These are phyloP conservation scores for Scolopax rusticola DNA, from an alignment of 2,797 vertebrate genomes.

Conservation along the genomic window DNA sequence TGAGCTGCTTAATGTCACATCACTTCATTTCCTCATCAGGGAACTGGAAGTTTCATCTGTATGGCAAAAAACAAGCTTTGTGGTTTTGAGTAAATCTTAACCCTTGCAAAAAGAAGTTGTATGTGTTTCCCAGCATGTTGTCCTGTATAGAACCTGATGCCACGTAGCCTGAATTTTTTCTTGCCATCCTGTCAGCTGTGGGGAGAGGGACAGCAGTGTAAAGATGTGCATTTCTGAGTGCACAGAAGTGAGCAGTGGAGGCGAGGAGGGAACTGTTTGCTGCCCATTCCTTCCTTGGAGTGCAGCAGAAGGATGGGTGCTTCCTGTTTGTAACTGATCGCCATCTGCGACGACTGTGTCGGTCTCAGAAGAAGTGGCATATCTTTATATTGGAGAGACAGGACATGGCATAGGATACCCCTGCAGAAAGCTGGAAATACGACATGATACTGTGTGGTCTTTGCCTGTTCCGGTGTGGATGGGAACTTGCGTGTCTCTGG, in stretches of 20 bases:
- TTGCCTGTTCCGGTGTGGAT: not conserved
- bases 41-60: not conserved
- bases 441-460: not conserved
- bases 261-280: not conserved
- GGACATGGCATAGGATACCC: not conserved
- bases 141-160: not conserved
- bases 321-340: not conserved
- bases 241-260: not conserved
- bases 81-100: not conserved
- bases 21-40: slow-evolving; percentile 38
- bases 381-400: not conserved
- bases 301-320: not conserved
- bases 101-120: not conserved
- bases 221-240: not conserved
- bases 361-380: not conserved
- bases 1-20: slow-evolving; percentile 41
- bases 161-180: not conserved
- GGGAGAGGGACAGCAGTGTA: not conserved
- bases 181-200: not conserved
- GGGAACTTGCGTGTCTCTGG: not conserved
- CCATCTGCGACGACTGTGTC: not conserved
- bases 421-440: not conserved
- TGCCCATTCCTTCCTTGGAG: not conserved
- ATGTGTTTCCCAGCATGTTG: not conserved
- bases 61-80: not conserved